A percentile compares a stretch with the other conserved stretches of the same genome.
Conservation (phyloP, 2,113 vertebrate genomes). For the Colaptes auratus region DNA sequence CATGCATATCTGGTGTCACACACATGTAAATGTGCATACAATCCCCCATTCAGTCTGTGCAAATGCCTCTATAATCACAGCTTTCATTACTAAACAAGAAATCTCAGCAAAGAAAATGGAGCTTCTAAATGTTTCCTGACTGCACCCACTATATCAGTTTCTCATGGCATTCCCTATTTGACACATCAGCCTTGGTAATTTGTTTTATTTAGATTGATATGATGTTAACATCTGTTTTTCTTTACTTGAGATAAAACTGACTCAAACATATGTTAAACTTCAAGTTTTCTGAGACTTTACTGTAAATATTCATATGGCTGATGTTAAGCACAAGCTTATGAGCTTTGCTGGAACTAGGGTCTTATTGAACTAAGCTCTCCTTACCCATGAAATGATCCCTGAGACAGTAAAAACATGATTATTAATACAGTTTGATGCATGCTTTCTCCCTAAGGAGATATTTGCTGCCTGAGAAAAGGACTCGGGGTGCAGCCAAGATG, state of each 20-base stretch:
- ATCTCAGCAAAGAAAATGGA: not conserved
- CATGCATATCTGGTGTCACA: not conserved
- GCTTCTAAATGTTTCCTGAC: not conserved
- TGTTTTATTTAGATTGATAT: not conserved
- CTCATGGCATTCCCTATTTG: not conserved
- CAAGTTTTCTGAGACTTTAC: not conserved
- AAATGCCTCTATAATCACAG: not conserved
- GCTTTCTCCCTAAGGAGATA: not conserved
- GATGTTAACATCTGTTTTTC: not conserved
- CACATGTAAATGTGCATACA: accelerated
- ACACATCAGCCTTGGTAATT: not conserved
- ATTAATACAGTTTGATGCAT: not conserved
- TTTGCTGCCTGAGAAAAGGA: not conserved
- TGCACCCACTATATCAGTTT: not conserved
- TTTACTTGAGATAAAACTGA: not conserved
- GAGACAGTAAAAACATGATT: not conserved
- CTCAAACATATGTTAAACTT: not conserved
- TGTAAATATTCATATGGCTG: accelerated
- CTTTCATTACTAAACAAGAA: not conserved
- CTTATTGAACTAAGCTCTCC: not conserved
- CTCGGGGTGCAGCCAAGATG: not conserved
- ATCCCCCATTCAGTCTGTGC: not conserved
- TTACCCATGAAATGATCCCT: not conserved
- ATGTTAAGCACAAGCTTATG: not conserved
- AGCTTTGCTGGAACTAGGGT: not conserved